Conservation (phyloP, 2,113 vertebrate species). For the Coracopsis vasa region DNA sequence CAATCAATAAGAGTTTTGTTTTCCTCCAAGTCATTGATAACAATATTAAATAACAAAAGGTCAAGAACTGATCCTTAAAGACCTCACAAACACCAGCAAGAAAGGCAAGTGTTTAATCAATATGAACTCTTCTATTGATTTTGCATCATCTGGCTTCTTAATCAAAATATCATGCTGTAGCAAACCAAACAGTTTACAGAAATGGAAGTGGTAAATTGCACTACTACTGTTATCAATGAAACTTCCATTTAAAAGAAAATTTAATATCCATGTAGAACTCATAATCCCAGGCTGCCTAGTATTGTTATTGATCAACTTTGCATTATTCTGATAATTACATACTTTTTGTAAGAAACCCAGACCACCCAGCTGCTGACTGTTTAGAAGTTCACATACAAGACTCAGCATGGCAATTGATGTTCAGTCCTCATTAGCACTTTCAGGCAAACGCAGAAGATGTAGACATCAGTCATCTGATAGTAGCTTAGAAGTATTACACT, state of each 20-base stretch:
- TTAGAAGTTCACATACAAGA: neutral
- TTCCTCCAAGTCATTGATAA: neutral
- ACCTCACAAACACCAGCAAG: neutral
- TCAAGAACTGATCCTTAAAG: neutral
- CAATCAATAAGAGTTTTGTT: neutral
- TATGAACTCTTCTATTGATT: constrained; percentile 34
- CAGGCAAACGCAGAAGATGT: neutral
- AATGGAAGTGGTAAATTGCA: neutral
- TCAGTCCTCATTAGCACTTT: neutral
- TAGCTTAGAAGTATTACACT: neutral
- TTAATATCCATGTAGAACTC: neutral
- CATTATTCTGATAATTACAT: neutral
- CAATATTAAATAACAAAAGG: neutral
- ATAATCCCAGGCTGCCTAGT: neutral
- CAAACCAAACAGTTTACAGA: neutral
- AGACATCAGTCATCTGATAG: neutral
- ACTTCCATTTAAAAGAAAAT: neutral
- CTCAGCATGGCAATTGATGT: neutral
- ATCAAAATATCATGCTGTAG: constrained; percentile 11
- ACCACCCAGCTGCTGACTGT: neutral
- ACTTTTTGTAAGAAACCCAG: neutral
- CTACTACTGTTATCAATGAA: neutral
- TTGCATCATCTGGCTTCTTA: constrained; percentile 18
- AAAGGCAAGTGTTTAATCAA: neutral
- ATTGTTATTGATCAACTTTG: neutral